Base-by-base conservation (phyloP, 2,888 invertebrate genomes). In the Odontocerum albicorne region DNA sequence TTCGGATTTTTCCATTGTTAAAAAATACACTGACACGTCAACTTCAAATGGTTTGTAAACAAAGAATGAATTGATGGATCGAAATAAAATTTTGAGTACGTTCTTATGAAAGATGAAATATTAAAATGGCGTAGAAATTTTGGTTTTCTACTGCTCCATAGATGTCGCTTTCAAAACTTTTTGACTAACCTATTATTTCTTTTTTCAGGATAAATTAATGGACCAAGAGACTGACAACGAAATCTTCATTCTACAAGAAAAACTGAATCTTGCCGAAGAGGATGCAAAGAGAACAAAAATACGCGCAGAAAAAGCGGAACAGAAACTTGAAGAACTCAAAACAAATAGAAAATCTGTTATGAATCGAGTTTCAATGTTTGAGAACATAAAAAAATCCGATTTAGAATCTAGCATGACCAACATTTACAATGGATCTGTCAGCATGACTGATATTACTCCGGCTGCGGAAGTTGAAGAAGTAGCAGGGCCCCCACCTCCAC, bases 201-300 rank as follows among this genome's bases (percentile, higher is more conserved):
- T n/a, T 74, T 64, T 79, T 3, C 62, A 75, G 74, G 81, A 81
- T 35, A 83, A 86, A 68, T 63, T 87, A 42, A 82, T 86, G 42
- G 85, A 86, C 61, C 80, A 81, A 60, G 84, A 86, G 62, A 80
- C 81, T 59, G 85, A 86, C 63, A 81, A 83, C 0, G 84, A 87
- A 65, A 78, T 85, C 10, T 82, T 87, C 17, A 68, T 87, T 0
- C 78, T 87, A 65, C 87, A 87, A 63, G 87, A 88, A 67, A 85
- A 86, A 64, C 74, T 88, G 27, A 82, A 77, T 65, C 68, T 87
- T 1, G 84, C 84, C 0, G 87, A 87, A 65, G 81, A 83, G n/a
- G 87, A 88, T 63, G 75, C 87, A 1, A 78, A 80, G 61, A 78
- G 77, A 61, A 83, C 85, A 0, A 58, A 78, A 7, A 79, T 82